Base-by-base conservation (phyloP, 2,113 vertebrate genomes). In the Amphiprion percula region DNA sequence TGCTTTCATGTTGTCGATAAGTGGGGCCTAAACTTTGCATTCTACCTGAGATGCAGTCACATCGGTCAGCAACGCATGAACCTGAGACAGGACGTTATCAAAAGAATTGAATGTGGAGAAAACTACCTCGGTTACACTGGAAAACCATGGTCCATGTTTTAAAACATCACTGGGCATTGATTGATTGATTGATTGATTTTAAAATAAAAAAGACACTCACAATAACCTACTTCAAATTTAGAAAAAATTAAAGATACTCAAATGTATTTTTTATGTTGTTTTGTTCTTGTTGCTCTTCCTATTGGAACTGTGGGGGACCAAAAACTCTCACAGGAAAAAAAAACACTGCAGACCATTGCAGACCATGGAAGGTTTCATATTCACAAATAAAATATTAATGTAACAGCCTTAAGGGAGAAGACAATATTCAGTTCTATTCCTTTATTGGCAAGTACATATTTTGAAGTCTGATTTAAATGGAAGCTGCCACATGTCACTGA, bases 41-140 rank as follows among this genome's bases (percentile, higher is more conserved):
- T 94, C 94, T 94, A 94, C 94, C 94, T 94, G 94, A 94, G 94
- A 92, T 94, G 93, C 89, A 94, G 92, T 91, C 88, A 89, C 76
- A 88, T 92, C 68, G 53, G 76, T 93, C 80, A 82, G 80, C 86
- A 89, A 90, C 56, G 74, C 68, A 84, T 91, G 88, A 92, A 93
- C 93, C 93, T 94, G 93, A 94, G 91, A 94, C 90, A 74, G 87
- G 90, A 91, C 82, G 55, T 72, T 71, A 81, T 80, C 85, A 91
- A 87, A 82, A 73, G 65, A 83, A 85, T 39, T 75, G 66, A 80
- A 86, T 71, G 72, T 78, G 85, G 65, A 74, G 59, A 84, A 82
- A 64, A 87, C 74, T 23, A 90, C 64, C 76, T 79, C 73, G 83
- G 70, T 87, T 89, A 72, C 53, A 83, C 63, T 56, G 33, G 62